phyloP scores from a whole-genome alignment of 2,113 vertebrate genomes.

The Hypanus sabinus region DNA sequence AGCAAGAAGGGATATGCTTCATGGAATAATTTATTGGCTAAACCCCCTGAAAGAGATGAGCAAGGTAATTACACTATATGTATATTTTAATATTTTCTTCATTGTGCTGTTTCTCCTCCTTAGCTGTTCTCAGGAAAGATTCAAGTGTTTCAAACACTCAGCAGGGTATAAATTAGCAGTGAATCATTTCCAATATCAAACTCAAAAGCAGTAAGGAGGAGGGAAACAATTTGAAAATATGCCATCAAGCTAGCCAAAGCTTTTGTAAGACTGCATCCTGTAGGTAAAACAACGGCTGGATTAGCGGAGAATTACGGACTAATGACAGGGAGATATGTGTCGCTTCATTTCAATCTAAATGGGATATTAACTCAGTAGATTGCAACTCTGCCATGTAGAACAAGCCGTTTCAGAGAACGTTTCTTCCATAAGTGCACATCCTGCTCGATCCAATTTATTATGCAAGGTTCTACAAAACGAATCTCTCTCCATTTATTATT shows the following conservation, averaged over 20 bases:
- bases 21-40: too few species aligned
- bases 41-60: too few species aligned
- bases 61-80: too few species aligned
- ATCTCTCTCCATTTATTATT: neutral
- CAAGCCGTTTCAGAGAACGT: neutral
- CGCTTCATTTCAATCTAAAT: neutral
- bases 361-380: slow-evolving; percentile 1
- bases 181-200: neutral
- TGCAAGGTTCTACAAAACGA: neutral
- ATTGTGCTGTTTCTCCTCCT: too few species aligned
- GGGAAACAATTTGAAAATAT: neutral
- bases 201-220: neutral
- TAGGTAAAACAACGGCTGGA: neutral
- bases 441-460: neutral
- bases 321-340: neutral
- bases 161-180: neutral
- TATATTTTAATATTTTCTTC: too few species aligned
- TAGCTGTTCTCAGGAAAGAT: too few species aligned
- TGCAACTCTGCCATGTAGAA: neutral
- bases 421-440: neutral
- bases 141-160: neutral
- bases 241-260: neutral
- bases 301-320: neutral
- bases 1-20: too few species aligned
- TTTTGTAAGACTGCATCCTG: neutral